Conservation (phyloP, 2,888 invertebrate species). For the Drosophila maculinotata region DNA sequence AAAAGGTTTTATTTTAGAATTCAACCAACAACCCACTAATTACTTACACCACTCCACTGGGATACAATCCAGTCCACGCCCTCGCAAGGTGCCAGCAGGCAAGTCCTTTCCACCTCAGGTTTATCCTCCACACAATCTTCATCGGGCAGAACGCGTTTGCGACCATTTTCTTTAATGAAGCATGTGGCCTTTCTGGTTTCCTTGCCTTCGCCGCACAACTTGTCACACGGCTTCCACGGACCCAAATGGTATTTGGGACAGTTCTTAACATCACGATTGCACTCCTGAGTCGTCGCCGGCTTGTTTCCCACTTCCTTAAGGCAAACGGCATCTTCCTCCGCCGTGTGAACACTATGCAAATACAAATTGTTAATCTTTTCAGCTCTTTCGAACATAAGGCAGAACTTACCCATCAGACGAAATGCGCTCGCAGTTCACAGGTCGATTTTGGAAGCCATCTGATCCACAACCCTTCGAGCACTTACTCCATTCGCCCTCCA, state of each 20-base stretch:
- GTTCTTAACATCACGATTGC: slow-evolving; percentile 89
- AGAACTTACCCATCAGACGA: slow-evolving; percentile 88
- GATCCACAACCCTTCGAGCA: slow-evolving; percentile 94
- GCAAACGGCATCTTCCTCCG: slow-evolving; percentile 92
- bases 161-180: slow-evolving; percentile 88
- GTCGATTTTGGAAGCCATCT: slow-evolving; percentile 89
- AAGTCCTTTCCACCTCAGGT: slow-evolving; percentile 89
- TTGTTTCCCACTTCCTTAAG: slow-evolving; percentile 88
- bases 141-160: slow-evolving; percentile 89
- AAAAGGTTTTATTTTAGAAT: background rate
- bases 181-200: slow-evolving; percentile 93
- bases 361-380: background rate
- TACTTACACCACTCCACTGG: slow-evolving; percentile 93
- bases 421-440: slow-evolving; percentile 92
- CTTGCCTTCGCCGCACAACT: slow-evolving; percentile 95
- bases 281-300: slow-evolving; percentile 89
- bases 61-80: slow-evolving; percentile 96
- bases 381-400: rapidly evolving
- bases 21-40: background rate
- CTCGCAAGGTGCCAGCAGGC: slow-evolving; percentile 93
- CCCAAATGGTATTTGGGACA: slow-evolving; percentile 95
- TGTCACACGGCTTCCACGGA: slow-evolving; percentile 97
- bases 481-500: slow-evolving; percentile 90
- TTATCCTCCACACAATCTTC: slow-evolving; percentile 89
- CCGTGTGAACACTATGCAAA: slow-evolving; percentile 86